Base-by-base conservation (phyloP, 2,888 invertebrate genomes). In the Himalopsyche kuldschensis region DNA sequence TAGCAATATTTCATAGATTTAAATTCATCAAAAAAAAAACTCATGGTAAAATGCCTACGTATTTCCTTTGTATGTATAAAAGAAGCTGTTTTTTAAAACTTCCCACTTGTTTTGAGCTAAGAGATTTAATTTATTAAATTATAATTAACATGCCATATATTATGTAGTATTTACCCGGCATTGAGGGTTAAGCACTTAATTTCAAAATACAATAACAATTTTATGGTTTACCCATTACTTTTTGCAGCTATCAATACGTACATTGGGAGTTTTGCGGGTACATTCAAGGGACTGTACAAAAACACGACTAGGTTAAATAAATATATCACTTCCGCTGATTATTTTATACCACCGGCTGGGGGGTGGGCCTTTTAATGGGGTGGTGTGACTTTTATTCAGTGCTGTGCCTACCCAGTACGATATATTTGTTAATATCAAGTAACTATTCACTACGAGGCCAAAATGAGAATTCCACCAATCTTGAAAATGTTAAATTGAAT, bases 241-340 rank as follows among this genome's bases (percentile, higher is more conserved):
- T 55, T 55, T 55, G 55, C 20, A 55, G 55, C 55, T 55, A 55
- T 55, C 55, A 55, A 55, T 55, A 55, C 55, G 20, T 55, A 48
- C 48, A 3, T 8, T 10, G 20, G 55, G 55, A 20, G 20, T 24
- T 55, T 55, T 55, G 55, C 55, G 55, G 55, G 55, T 55, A 55
- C 55, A 55, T 55, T 55, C 55, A 55, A 55, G 55, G 55, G 55
- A 55, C 55, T 24, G 55, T 55, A 55, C 55, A 55, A 55, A 55
- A 55, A 55, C 55, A 55, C 55, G 20, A 55, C 55, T 55, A 55
- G 55, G 55, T 55, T 55, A 55, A 55, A 55, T 32, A 32, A 75
- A 75, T 75, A 75, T 75, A 75, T 75, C 75, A 75, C 75, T 75
- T 75, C 32, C 75, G 31, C 75, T 32, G 75, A 75, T 75, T 75